A percentile compares a stretch with the other conserved stretches of the same genome.
phyloP scores from a whole-genome alignment of 2,888 invertebrate genomes.

The Epistrophe grossulariae region DNA sequence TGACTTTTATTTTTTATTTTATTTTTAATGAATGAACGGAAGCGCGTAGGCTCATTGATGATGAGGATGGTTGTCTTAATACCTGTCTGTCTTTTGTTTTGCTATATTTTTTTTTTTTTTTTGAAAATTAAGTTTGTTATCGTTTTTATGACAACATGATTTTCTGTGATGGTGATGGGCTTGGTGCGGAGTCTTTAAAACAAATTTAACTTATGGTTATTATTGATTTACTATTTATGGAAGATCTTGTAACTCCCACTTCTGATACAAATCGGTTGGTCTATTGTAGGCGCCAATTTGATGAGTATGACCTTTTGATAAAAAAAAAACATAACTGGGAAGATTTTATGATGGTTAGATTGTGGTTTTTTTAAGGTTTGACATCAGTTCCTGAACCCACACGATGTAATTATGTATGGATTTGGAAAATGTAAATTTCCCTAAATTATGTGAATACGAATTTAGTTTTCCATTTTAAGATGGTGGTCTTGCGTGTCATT shows the following conservation, averaged over 20 bases:
- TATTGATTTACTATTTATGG: constrained; percentile 43
- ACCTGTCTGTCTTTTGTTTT: background rate
- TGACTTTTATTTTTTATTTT: background rate
- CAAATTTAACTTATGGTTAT: constrained; percentile 20
- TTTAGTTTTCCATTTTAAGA: background rate
- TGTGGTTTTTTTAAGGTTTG: constrained; percentile 1
- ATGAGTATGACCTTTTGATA: constrained; percentile 32
- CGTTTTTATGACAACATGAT: constrained; percentile 26
- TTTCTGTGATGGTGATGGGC: constrained; percentile 29
- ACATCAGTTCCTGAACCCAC: constrained; percentile 6
- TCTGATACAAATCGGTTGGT: background rate
- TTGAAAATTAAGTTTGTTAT: constrained; percentile 36
- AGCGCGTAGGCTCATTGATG: constrained; percentile 61
- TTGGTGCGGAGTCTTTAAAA: constrained; percentile 37
- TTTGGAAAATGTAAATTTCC: background rate
- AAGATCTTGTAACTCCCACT: constrained; percentile 36
- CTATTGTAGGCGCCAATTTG: constrained; percentile 38
- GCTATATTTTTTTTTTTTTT: background rate
- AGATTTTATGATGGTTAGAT: background rate
- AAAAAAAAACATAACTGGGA: background rate
- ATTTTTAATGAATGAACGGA: constrained; percentile 35
- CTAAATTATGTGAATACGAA: background rate
- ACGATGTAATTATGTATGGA: background rate
- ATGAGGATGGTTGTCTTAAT: constrained; percentile 25
- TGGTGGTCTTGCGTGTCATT: constrained; percentile 1